Conservation (phyloP, 2,113 vertebrate species). For the Lophius piscatorius region DNA sequence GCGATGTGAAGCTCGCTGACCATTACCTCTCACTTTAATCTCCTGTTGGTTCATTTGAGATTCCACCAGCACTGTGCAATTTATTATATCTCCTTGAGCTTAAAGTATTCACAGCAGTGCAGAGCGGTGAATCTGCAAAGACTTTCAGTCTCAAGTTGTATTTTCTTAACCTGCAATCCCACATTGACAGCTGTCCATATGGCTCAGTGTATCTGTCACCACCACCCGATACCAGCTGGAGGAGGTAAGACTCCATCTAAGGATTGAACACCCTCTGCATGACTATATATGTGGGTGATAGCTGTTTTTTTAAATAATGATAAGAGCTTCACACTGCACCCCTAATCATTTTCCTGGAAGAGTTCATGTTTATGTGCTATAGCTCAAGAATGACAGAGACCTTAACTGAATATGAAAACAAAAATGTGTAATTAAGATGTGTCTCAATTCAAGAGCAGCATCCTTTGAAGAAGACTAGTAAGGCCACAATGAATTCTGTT, state of each 20-base stretch:
- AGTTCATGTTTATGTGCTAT: no score
- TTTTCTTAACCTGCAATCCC: conserved; percentile 65
- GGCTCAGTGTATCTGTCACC: conserved; percentile 94
- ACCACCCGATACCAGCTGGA: conserved; percentile 95
- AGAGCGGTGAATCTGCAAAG: conserved; percentile 13
- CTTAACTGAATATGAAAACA: background rate
- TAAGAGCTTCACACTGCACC: background rate
- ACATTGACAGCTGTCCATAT: conserved; percentile 95
- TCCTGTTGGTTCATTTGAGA: background rate
- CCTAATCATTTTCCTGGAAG: no score
- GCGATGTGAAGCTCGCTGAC: background rate
- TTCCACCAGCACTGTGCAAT: background rate
- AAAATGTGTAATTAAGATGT: no score
- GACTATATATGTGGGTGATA: background rate
- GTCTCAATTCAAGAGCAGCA: no score
- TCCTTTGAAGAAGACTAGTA: no score
- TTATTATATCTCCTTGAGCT: background rate
- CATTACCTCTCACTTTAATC: background rate
- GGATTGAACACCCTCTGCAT: background rate
- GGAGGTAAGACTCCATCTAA: conserved; percentile 82
- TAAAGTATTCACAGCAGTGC: background rate
- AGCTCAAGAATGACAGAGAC: background rate
- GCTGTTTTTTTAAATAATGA: background rate
- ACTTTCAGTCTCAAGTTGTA: conserved; percentile 22
- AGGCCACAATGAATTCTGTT: no score